phyloP scores from a whole-genome alignment of 1,140 invertebrate genomes.

The Delia radicum region DNA sequence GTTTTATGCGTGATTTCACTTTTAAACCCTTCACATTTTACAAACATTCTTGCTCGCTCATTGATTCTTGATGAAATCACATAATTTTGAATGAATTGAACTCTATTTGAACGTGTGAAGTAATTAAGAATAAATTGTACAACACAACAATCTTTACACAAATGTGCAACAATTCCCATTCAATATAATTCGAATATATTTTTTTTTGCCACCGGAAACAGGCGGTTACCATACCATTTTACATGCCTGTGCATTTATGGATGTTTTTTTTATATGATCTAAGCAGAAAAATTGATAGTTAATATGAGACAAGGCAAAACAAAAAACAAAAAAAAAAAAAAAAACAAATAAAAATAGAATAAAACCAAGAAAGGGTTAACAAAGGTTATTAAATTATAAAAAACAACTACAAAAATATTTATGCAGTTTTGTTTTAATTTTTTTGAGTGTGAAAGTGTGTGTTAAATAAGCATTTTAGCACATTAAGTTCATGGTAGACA shows the following conservation, averaged over 20 bases:
- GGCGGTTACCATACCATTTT: constrained; percentile 2
- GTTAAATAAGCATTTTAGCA: background rate
- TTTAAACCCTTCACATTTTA: background rate
- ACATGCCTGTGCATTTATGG: background rate
- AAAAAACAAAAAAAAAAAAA: background rate
- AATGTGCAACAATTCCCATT: background rate
- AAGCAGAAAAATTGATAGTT: too few relatives aligned
- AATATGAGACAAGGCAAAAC: background rate
- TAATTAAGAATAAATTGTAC: background rate
- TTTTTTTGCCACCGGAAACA: constrained; percentile 12
- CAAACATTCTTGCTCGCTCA: too few relatives aligned
- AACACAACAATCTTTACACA: background rate
- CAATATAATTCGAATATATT: background rate
- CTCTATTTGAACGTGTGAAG: background rate
- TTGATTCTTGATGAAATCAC: background rate
- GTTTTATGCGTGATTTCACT: background rate
- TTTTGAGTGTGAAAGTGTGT: background rate
- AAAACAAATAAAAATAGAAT: too few relatives aligned
- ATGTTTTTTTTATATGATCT: background rate
- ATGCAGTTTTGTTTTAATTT: background rate
- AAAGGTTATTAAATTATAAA: constrained; percentile 2
- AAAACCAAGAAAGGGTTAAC: background rate
- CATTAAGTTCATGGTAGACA: background rate
- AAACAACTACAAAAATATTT: background rate
- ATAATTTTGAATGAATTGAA: background rate